A percentile compares a stretch with the other conserved stretches of the same genome.
phyloP scores from a whole-genome alignment of 2,797 vertebrate genomes.

The Emys orbicularis region DNA sequence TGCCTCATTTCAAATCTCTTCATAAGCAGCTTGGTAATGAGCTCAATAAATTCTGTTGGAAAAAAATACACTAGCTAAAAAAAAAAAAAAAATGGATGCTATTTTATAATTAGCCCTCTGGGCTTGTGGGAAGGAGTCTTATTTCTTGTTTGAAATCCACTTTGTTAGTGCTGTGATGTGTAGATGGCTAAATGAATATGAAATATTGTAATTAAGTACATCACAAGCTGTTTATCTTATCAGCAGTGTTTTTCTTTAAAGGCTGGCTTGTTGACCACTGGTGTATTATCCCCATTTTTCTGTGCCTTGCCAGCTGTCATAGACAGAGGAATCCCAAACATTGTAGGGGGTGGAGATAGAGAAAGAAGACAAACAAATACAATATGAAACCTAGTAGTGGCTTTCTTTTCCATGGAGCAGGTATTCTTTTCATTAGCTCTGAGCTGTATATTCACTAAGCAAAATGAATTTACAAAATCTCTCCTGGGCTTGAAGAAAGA shows the following conservation, averaged over 20 bases:
- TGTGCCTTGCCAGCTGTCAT: conserved; percentile 55
- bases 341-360: neutral
- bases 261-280: conserved; percentile 75
- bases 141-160: conserved; percentile 85
- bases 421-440: conserved; percentile 40
- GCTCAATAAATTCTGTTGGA: conserved; percentile 84
- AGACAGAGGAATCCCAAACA: conserved; percentile 54
- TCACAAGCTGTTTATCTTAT: conserved; percentile 88
- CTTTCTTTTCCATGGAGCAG: neutral
- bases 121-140: conserved; percentile 84
- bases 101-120: conserved; percentile 90
- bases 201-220: conserved; percentile 89
- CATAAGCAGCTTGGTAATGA: conserved; percentile 91
- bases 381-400: neutral
- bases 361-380: conserved; percentile 34
- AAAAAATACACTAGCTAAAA: conserved; percentile 70
- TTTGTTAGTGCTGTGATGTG: conserved; percentile 85
- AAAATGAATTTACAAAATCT: neutral
- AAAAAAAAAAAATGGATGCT: conserved; percentile 82
- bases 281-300: conserved; percentile 65
- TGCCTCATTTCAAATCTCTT: conserved; percentile 90
- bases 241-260: conserved; percentile 81
- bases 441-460: conserved; percentile 43
- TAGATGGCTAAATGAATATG: conserved; percentile 85
- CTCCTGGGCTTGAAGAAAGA: neutral